Conservation (phyloP, 2,888 invertebrate genomes). For the Eudemis profundana region DNA sequence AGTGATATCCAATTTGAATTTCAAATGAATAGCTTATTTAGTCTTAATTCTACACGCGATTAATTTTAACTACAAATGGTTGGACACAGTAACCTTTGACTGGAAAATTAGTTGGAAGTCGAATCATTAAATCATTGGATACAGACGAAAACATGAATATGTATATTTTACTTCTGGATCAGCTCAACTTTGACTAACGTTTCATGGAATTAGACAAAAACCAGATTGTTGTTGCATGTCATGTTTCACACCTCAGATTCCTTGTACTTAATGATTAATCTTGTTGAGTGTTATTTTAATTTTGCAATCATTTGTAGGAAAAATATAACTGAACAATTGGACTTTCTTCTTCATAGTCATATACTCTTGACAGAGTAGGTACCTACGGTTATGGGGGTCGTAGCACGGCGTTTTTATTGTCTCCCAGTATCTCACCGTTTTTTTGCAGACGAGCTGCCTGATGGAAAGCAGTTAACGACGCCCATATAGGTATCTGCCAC, state of each 20-base stretch:
- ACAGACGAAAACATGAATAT: conserved; percentile 28
- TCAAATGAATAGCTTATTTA: conserved; percentile 37
- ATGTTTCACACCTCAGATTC: conserved; percentile 12
- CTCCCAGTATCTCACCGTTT: too few relatives aligned
- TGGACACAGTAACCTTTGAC: conserved; percentile 32
- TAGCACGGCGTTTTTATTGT: too few relatives aligned
- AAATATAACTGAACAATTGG: background rate
- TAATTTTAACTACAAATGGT: conserved; percentile 37
- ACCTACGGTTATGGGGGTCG: too few relatives aligned
- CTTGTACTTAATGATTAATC: conserved; percentile 23
- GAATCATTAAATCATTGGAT: conserved; percentile 28
- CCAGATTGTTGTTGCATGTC: conserved; percentile 11
- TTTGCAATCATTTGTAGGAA: background rate
- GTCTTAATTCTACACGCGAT: conserved; percentile 39
- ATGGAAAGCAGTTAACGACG: too few relatives aligned
- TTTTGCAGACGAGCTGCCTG: too few relatives aligned
- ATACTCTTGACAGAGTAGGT: too few relatives aligned
- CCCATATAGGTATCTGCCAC: too few relatives aligned
- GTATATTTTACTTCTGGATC: conserved; percentile 22
- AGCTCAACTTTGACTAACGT: conserved; percentile 11
- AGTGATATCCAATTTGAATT: conserved; percentile 32
- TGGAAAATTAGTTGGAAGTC: conserved; percentile 32
- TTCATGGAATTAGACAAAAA: conserved; percentile 26
- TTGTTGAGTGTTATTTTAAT: conserved; percentile 4
- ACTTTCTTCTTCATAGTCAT: too few relatives aligned